A percentile compares a stretch with the other conserved stretches of the same genome.
phyloP scores from a whole-genome alignment of 2,888 invertebrate genomes.

The Athrips mouffetella region DNA sequence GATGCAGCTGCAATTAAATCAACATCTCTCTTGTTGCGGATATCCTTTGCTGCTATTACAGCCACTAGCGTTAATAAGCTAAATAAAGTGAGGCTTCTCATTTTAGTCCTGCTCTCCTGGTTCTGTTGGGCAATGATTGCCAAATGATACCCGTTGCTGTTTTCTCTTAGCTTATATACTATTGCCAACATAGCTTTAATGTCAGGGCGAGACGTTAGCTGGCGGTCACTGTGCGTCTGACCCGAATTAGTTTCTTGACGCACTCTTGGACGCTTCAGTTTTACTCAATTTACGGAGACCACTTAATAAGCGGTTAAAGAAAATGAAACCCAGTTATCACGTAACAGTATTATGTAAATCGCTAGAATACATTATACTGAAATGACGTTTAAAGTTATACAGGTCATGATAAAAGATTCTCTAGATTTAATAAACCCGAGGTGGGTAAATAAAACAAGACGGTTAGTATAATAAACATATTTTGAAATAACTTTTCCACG shows the following conservation, averaged over 20 bases:
- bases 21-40: slow-evolving; percentile 61
- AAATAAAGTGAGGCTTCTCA: slow-evolving; percentile 53
- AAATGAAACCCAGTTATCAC: no score
- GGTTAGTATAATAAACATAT: no score
- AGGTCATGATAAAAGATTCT: background rate
- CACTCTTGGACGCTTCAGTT: slow-evolving; percentile 25
- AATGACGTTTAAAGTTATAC: background rate
- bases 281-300: slow-evolving; percentile 6
- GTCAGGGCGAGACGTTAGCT: slow-evolving; percentile 62
- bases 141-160: slow-evolving; percentile 66
- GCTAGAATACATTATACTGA: no score
- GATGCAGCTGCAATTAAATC: slow-evolving; percentile 76
- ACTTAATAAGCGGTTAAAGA: no score
- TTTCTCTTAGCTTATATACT: slow-evolving; percentile 71
- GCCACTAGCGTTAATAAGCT: slow-evolving; percentile 64
- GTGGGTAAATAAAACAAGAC: no score
- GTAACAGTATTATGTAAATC: no score
- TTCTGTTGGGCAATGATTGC: slow-evolving; percentile 63
- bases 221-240: slow-evolving; percentile 58
- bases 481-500: no score
- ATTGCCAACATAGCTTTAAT: slow-evolving; percentile 65
- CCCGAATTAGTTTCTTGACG: slow-evolving; percentile 54
- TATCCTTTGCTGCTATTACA: slow-evolving; percentile 65
- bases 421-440: no score
- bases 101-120: slow-evolving; percentile 49